These are phyloP conservation scores for Macropodus opercularis DNA, from an alignment of 2,797 vertebrate genomes.

Conservation along the genomic window DNA sequence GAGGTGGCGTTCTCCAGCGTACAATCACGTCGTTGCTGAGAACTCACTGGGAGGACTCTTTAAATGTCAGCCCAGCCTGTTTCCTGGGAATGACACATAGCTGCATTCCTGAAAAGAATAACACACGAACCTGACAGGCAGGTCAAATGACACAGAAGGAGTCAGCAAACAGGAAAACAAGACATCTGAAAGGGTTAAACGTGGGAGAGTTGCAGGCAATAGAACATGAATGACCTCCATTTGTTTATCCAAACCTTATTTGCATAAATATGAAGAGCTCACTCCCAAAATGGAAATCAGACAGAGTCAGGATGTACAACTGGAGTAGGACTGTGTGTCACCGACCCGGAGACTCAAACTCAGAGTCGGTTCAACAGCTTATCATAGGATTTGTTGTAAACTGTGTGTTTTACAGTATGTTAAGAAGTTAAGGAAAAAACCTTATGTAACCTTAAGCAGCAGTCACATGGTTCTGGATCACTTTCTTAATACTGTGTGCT, in stretches of 20 bases:
- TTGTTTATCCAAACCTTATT: constrained; percentile 51
- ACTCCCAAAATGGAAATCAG: constrained; percentile 15
- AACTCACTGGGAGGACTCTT: neutral
- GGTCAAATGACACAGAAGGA: constrained; percentile 38
- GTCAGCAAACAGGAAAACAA: constrained; percentile 22
- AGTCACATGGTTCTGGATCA: constrained; percentile 18
- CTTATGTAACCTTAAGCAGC: constrained; percentile 6
- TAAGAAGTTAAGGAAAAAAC: constrained; percentile 8
- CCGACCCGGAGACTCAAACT: too few relatives aligned
- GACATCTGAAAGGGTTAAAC: constrained; percentile 33
- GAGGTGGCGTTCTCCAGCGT: neutral
- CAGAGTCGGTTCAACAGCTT: constrained; percentile 21
- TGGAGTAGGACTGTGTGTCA: neutral
- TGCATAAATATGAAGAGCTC: constrained; percentile 28
- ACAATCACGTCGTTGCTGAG: neutral
- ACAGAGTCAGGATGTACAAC: constrained; percentile 13
- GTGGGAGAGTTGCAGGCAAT: too few relatives aligned
- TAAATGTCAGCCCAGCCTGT: constrained; percentile 9
- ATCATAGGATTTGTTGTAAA: constrained; percentile 7
- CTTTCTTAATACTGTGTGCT: neutral
- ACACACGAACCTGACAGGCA: constrained; percentile 52
- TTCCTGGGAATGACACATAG: constrained; percentile 11
- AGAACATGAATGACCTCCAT: constrained; percentile 32
- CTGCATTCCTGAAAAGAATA: constrained; percentile 4
- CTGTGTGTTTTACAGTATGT: neutral